phyloP scores from a whole-genome alignment of 1,140 invertebrate genomes.

The Theocolax elegans region DNA sequence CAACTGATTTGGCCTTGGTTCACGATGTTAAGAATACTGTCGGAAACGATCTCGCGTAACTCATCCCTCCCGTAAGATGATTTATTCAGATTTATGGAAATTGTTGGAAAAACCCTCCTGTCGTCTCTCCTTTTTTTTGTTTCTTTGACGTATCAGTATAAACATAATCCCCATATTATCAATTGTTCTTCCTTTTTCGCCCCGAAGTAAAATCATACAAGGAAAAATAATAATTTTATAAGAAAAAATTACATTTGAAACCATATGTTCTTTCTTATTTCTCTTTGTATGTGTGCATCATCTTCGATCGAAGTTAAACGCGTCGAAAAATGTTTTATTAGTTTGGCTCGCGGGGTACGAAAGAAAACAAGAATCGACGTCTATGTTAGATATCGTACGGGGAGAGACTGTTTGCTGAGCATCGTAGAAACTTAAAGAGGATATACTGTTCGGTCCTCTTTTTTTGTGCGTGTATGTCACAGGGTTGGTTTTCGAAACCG shows the following conservation, averaged over 20 bases:
- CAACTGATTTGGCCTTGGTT: not conserved
- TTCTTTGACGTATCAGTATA: not conserved
- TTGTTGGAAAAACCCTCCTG: not conserved
- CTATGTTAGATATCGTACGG: not conserved
- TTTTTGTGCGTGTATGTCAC: too few species aligned
- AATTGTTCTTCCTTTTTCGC: not conserved
- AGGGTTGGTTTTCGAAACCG: too few species aligned
- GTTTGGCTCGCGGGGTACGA: not conserved
- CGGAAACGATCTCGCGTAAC: not conserved
- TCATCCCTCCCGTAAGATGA: constrained; percentile 3
- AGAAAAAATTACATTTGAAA: not conserved
- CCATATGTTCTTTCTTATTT: not conserved
- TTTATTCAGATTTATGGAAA: constrained; percentile 37
- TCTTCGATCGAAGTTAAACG: not conserved
- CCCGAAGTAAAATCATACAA: too few species aligned
- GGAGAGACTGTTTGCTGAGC: not conserved
- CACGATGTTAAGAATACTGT: constrained; percentile 10
- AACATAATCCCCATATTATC: not conserved
- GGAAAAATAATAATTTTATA: not conserved
- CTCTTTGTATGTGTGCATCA: not conserved
- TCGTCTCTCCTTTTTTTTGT: not conserved
- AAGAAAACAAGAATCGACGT: not conserved
- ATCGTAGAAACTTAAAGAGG: not conserved
- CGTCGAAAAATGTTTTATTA: constrained; percentile 1
- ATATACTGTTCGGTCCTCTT: too few species aligned